These are phyloP conservation scores for Thera obeliscata DNA, from an alignment of 2,888 invertebrate genomes.

Conservation along the genomic window DNA sequence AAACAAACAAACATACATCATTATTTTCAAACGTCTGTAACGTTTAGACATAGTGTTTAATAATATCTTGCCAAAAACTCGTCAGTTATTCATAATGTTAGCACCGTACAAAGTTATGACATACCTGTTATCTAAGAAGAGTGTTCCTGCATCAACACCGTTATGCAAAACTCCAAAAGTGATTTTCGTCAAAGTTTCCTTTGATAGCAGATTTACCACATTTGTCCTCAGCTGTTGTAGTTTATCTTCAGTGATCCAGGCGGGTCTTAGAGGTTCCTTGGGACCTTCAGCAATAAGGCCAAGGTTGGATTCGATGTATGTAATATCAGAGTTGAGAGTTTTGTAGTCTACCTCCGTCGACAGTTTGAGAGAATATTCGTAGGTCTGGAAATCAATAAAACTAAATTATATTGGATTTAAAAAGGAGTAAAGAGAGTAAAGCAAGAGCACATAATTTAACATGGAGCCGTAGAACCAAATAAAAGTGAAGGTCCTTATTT, in stretches of 20 bases:
- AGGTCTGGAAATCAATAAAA: constrained; percentile 57
- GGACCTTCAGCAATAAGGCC: constrained; percentile 56
- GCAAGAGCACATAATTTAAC: too few species aligned
- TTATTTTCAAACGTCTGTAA: too few species aligned
- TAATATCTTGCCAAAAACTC: too few species aligned
- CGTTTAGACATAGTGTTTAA: too few species aligned
- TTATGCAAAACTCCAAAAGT: constrained; percentile 69
- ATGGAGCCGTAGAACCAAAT: too few species aligned
- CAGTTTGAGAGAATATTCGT: constrained; percentile 56
- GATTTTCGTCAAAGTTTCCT: constrained; percentile 65
- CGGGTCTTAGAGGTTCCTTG: constrained; percentile 56
- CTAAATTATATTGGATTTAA: neutral
- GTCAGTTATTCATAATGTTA: too few species aligned
- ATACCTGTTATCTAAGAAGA: constrained; percentile 74
- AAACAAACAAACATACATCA: neutral
- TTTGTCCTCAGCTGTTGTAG: constrained; percentile 51
- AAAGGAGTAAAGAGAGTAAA: neutral
- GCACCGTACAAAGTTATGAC: neutral
- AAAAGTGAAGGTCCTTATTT: too few species aligned
- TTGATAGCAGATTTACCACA: constrained; percentile 58
- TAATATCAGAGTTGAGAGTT: constrained; percentile 54
- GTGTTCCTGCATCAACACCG: constrained; percentile 70
- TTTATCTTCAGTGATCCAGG: constrained; percentile 68
- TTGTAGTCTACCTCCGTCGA: constrained; percentile 62
- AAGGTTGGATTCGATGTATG: constrained; percentile 53